These are phyloP conservation scores for Standfussiana lucernea DNA, from an alignment of 2,888 invertebrate species.

Conservation along the genomic window DNA sequence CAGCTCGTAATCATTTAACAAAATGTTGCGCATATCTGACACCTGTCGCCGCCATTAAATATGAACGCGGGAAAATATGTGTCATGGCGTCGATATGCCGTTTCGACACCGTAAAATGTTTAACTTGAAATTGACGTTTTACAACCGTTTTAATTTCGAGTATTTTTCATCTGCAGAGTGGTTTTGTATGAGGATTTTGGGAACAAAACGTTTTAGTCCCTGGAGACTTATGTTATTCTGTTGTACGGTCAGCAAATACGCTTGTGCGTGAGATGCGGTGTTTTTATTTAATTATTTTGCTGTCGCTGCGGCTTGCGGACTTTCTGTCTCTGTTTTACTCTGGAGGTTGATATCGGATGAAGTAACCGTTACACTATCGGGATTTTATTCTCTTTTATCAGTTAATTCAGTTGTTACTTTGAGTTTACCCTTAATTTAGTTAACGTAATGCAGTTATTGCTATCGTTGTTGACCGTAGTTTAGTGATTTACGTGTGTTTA, in stretches of 20 bases:
- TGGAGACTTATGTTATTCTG: slow-evolving; percentile 40
- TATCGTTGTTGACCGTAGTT: neutral
- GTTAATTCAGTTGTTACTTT: neutral
- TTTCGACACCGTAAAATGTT: slow-evolving; percentile 66
- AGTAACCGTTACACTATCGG: slow-evolving; percentile 9
- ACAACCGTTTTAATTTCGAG: slow-evolving; percentile 59
- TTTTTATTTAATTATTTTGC: slow-evolving; percentile 65
- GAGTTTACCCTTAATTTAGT: neutral
- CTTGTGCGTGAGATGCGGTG: slow-evolving; percentile 54
- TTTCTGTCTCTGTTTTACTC: slow-evolving; percentile 42
- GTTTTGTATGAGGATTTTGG: slow-evolving; percentile 31
- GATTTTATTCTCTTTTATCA: neutral
- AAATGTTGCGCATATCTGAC: slow-evolving; percentile 74
- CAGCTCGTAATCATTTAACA: slow-evolving; percentile 56
- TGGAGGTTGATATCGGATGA: slow-evolving; percentile 23
- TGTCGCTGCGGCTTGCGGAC: slow-evolving; percentile 45
- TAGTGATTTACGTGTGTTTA: neutral
- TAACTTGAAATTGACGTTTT: slow-evolving; percentile 66
- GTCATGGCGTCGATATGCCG: slow-evolving; percentile 84
- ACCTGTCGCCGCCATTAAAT: slow-evolving; percentile 87
- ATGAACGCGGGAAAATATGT: slow-evolving; percentile 84
- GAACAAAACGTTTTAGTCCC: slow-evolving; percentile 34
- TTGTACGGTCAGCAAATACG: slow-evolving; percentile 48
- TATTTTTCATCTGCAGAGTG: slow-evolving; percentile 46
- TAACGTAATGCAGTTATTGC: no score